These are phyloP conservation scores for Myanophis thanlyinensis DNA, from an alignment of 2,113 vertebrate genomes.

Conservation along the genomic window DNA sequence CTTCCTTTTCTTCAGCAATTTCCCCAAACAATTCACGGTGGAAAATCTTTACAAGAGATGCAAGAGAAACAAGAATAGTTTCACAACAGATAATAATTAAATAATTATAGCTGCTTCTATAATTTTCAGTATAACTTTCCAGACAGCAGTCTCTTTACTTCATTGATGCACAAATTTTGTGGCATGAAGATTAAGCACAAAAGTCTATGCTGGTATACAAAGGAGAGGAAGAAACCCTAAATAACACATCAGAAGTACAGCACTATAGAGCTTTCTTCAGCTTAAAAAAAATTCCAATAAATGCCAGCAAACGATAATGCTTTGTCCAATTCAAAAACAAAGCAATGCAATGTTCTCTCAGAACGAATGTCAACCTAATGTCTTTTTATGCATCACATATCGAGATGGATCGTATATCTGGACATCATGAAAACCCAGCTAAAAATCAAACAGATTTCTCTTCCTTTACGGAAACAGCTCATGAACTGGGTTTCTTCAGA, in stretches of 20 bases:
- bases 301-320: not conserved
- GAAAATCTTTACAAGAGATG: slow-evolving; percentile 80
- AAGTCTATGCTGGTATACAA: not conserved
- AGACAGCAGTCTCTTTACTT: no score
- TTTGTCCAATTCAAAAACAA: not conserved
- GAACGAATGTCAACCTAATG: not conserved
- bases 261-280: not conserved
- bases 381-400: not conserved
- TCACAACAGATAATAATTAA: slow-evolving; percentile 8
- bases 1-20: slow-evolving; percentile 92
- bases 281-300: not conserved
- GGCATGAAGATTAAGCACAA: not conserved
- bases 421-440: not conserved
- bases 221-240: not conserved
- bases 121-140: not conserved
- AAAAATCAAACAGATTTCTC: not conserved
- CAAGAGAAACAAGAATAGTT: not conserved
- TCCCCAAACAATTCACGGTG: slow-evolving; percentile 92
- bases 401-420: not conserved
- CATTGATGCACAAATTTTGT: not conserved
- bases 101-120: not conserved
- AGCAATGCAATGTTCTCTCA: not conserved
- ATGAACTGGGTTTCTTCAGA: not conserved
- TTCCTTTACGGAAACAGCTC: not conserved
- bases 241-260: not conserved